Evolutionary conservation across 2,888 invertebrate genomes (phyloP), one percentile per base, ranked within the genome.

Genomic region (Amphiduros pacificus): DNA sequence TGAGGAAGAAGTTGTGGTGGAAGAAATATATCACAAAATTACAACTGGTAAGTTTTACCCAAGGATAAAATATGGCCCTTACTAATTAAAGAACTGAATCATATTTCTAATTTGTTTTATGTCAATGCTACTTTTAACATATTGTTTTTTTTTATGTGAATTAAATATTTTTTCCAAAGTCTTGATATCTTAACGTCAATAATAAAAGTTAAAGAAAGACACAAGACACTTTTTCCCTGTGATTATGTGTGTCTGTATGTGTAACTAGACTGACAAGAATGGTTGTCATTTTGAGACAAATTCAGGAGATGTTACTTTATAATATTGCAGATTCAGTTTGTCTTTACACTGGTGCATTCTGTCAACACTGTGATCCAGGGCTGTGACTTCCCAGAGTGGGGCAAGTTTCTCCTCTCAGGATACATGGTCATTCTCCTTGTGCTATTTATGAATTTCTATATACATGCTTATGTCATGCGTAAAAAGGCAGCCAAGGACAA

Each of bases 341-440:
- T 90, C 78, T 84, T 91, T 77, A 92, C 92, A 64, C 89, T 93
- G 77, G 86, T 90, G 76, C 93, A 93, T 82, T 91, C 92, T 0
- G 88, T 90, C 51, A 91, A 92, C 81, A 88, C 91, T 1, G 81
- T 92, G 60, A 86, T 90, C 71, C 87, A 88, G 74, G 90, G 91
- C 79, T 93, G 93, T 77, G 90, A 92, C 71, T 93, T 92, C 80
- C 93, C 93, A 2, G 89, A 61, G 26, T 80, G 80, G 80, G 79
- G 79, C 14, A 73, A 78, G 64, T 67, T 88, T 84, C 72, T 88
- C 90, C 78, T 84, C 48, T 73, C 76, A 36, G 72, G 74, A 55
- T 95, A 93, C 91, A 95, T 95, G 84, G 92, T 95, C 64, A 89
- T 92, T 87, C 94, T 96, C 90, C 91, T 93, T 87, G 91, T 93